Base-by-base conservation (phyloP, 2,113 vertebrate species). In the Notiomystis cincta region DNA sequence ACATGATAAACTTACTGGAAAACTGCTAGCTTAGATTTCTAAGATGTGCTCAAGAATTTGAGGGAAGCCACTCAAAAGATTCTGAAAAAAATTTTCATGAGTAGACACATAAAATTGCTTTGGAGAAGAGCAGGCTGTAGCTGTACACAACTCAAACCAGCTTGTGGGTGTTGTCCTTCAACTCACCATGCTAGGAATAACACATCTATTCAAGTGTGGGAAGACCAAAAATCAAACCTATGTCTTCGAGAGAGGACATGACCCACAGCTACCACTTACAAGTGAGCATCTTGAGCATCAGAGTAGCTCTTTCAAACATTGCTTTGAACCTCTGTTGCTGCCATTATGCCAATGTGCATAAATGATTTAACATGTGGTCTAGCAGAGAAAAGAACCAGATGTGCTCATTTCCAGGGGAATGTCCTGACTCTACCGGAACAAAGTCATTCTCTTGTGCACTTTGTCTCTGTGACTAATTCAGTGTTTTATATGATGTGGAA, bases 361-460 rank as follows among this genome's bases (percentile, higher is more conserved):
- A 96, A 56, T 87, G 89, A 90, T 95, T 96, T 87, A 96, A 87
- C 94, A 95, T 95, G 95, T 87, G 93, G 91, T 81, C 82, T 2
- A 93, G 94, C 80, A 89, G 64, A 96, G 94, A 95, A 64, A 97
- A 97, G 94, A 96, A 97, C 94, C 95, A 97, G 96, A 96, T 97
- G 96, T 97, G 96, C 76, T 93, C 80, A 95, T 92, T 97, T 97
- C 95, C 96, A 97, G 86, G 96, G 80, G 76, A 97, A 97, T 96
- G 95, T 97, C 96, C 95, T 90, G 93, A 87, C 89, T 89, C 80
- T 56, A 95, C 94, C 64, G 86, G 95, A 96, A 95, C 87, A 97
- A 90, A 96, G 91, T 95, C 93, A 97, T 96, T 93, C 94, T 87
- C 96, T 97, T 95, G 83, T 94, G 89, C 83, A 86, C 82, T 76